Evolutionary conservation across 2,113 vertebrate species (phyloP), one percentile per base, ranked within the genome.

Genomic region (Rhinogobius similis): DNA sequence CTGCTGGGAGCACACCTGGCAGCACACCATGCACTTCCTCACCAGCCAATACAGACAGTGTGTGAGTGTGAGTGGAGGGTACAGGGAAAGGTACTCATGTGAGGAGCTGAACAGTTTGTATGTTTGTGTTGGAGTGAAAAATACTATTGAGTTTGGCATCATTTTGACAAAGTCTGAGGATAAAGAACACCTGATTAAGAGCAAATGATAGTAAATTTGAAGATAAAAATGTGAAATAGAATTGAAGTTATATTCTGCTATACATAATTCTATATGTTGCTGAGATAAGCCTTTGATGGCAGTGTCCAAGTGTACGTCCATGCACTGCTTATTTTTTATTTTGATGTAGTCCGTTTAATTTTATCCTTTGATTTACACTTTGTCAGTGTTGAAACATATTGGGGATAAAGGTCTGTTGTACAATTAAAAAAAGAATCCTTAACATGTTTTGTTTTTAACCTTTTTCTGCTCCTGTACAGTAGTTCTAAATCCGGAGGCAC

Each of bases 1-100:
- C 89, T 56, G 80, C 83, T 79, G 88, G 84, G 85, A 85, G 78
- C 80, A 82, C 85, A 91, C 85, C 87, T 90, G 88, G 82, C 82
- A 76, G 64, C 66, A 59, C 73, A 86, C 77, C 78, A 77, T 67
- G 78, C 68, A 77, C 76, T 77, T 78, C 81, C 81, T 81, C 72
- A 84, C 65, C 43, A n/a, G 58, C 20, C 58, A 38, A 11, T 10
- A 64, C 68, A 76, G 64, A 77, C 67, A 56, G 27, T 13, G 26
- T 63, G 56, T 39, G 55, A 63, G 63, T 68, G 58, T 46, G 46
- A 5, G 52, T 13, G 20, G 41, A 41, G 16, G 61, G 53, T 32
- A 69, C 55, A 27, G 10, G 69, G 43, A 52, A 74, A 62, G 55
- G 63, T 58, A 39, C 70, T 32, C 67, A 24, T 56, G 36, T 76